These are phyloP conservation scores for Phaonia tiefii DNA, from an alignment of 2,888 invertebrate species.

Conservation along the genomic window DNA sequence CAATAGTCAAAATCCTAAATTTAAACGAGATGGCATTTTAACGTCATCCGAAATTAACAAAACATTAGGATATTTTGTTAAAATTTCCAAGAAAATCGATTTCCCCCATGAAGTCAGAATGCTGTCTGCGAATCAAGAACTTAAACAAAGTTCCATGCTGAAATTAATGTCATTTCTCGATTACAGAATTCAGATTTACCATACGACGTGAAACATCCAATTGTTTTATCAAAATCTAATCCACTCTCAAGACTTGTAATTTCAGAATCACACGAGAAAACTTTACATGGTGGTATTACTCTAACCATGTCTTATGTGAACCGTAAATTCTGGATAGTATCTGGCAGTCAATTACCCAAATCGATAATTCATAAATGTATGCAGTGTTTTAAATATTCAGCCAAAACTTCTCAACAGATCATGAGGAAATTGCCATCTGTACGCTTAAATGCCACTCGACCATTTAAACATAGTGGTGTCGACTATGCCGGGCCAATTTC, in stretches of 20 bases:
- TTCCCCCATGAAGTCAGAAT: background rate
- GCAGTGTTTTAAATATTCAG: constrained; percentile 57
- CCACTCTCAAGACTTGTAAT: constrained; percentile 49
- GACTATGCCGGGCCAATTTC: no score
- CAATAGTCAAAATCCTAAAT: no score
- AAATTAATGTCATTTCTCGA: constrained; percentile 40
- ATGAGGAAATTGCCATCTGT: no score
- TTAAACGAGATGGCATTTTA: no score
- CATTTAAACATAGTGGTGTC: no score
- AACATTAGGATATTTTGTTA: background rate
- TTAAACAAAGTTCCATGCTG: background rate
- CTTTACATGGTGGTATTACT: constrained; percentile 49
- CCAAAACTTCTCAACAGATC: no score
- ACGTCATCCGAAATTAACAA: constrained; percentile 5
- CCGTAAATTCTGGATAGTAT: constrained; percentile 53
- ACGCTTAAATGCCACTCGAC: no score
- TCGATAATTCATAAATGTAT: constrained; percentile 32
- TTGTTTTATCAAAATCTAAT: no score
- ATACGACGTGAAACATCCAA: no score
- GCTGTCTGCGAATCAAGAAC: background rate
- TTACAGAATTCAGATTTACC: no score
- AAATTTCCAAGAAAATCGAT: background rate
- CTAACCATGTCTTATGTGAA: constrained; percentile 53
- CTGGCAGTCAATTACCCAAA: constrained; percentile 43
- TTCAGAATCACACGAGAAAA: constrained; percentile 45